These are phyloP conservation scores for Drosophila repletoides DNA, from an alignment of 1,140 invertebrate genomes.

Conservation along the genomic window DNA sequence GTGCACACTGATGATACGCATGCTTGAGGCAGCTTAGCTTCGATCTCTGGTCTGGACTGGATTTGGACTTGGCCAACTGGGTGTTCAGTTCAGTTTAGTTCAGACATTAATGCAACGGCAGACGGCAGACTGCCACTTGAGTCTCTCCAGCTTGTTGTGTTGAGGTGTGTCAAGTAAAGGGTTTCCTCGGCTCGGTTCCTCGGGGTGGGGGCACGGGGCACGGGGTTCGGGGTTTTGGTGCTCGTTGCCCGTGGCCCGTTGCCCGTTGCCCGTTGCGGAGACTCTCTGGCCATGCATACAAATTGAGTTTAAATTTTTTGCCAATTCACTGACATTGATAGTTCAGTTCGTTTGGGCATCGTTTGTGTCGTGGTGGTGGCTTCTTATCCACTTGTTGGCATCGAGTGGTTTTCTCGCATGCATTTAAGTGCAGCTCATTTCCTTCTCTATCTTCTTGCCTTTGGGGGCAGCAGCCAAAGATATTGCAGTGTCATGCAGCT, in stretches of 20 bases:
- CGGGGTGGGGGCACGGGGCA: neutral
- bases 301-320: slow-evolving; percentile 82
- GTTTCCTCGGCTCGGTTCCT: slow-evolving; percentile 58
- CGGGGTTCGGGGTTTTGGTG: neutral
- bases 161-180: slow-evolving; percentile 78
- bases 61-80: slow-evolving; percentile 49
- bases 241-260: too few relatives aligned
- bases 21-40: slow-evolving; percentile 71
- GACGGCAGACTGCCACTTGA: slow-evolving; percentile 62
- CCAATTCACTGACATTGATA: slow-evolving; percentile 82
- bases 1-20: slow-evolving; percentile 69
- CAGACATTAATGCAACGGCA: slow-evolving; percentile 74
- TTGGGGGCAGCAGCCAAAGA: slow-evolving; percentile 36
- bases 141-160: slow-evolving; percentile 46
- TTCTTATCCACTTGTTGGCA: slow-evolving; percentile 82
- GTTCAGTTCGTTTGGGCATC: slow-evolving; percentile 81
- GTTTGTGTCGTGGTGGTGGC: slow-evolving; percentile 81
- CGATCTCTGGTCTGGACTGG: slow-evolving; percentile 38
- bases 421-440: slow-evolving; percentile 81
- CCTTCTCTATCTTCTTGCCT: slow-evolving; percentile 67
- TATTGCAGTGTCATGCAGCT: slow-evolving; percentile 65
- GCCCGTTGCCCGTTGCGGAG: too few relatives aligned
- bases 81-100: slow-evolving; percentile 66
- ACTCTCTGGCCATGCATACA: slow-evolving; percentile 77
- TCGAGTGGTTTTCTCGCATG: slow-evolving; percentile 81